Evolutionary conservation across 2,797 vertebrate genomes (phyloP).

Genomic region (Mallotus villosus): DNA sequence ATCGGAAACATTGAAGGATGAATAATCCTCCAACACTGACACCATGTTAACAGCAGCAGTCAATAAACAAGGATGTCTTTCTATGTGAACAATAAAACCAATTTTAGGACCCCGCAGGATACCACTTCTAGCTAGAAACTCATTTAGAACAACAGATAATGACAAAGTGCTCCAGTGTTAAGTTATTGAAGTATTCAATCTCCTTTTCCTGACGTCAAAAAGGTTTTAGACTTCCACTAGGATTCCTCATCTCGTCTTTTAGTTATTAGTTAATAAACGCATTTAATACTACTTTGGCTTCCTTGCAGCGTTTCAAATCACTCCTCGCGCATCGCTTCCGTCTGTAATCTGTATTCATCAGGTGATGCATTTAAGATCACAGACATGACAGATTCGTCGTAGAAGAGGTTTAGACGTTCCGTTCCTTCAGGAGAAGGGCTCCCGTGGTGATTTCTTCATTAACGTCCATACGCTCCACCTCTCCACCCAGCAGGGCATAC

Average conservation of each 20-base stretch:
- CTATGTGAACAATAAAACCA: neutral
- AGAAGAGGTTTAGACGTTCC: neutral
- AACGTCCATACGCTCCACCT: neutral
- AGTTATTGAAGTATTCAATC: neutral
- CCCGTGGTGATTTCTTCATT: slow-evolving; percentile 15
- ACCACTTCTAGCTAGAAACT: no score
- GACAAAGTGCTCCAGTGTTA: neutral
- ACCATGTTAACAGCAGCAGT: no score
- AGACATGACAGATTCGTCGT: neutral
- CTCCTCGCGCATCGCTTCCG: no score
- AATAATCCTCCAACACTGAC: no score
- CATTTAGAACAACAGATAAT: neutral
- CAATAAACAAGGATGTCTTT: no score
- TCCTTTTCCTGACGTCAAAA: neutral
- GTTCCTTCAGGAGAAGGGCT: neutral
- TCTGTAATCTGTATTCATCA: slow-evolving; percentile 12
- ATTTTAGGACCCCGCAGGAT: neutral
- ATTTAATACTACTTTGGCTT: neutral
- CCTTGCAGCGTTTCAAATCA: neutral
- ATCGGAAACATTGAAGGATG: no score
- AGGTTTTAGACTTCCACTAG: neutral
- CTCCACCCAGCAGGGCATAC: slow-evolving; percentile 7
- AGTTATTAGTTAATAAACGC: neutral
- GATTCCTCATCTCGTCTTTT: neutral
- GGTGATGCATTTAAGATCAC: neutral